Percentiles rank a stretch among this genome's conserved stretches.
Evolutionary conservation across 2,797 vertebrate species (phyloP).

Genomic region (Sorex maritimensis): DNA sequence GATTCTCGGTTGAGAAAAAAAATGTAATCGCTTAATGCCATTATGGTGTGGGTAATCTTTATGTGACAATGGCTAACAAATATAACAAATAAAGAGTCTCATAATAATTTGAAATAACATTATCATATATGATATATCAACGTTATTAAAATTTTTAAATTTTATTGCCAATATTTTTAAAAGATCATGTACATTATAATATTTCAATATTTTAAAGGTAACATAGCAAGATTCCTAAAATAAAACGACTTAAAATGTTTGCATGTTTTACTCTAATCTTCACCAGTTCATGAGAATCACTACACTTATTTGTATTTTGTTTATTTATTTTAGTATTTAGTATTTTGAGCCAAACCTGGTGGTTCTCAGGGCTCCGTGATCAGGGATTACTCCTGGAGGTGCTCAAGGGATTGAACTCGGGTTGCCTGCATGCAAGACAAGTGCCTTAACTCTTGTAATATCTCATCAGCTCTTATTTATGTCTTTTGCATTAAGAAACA

Average conservation of each 20-base stretch:
- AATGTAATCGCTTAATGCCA: neutral
- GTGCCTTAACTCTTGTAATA: no score
- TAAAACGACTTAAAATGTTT: neutral
- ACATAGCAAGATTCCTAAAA: neutral
- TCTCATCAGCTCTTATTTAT: neutral
- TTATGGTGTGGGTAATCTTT: neutral
- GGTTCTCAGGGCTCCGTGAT: no score
- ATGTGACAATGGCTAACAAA: neutral
- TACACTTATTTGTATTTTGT: no score
- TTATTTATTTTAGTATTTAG: no score
- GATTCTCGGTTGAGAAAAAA: neutral
- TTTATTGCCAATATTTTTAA: no score
- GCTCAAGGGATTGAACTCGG: no score
- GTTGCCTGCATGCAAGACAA: no score
- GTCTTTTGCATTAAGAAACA: neutral
- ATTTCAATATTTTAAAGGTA: neutral
- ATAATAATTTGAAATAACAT: neutral
- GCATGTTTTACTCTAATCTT: neutral
- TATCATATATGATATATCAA: neutral
- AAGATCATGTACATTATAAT: no score
- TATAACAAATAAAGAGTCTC: neutral
- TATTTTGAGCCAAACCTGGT: no score
- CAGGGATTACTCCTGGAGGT: no score
- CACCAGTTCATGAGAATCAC: neutral
- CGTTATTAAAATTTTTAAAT: neutral